Conservation (phyloP, 2,888 invertebrate genomes). For the Catocala fraxini region DNA sequence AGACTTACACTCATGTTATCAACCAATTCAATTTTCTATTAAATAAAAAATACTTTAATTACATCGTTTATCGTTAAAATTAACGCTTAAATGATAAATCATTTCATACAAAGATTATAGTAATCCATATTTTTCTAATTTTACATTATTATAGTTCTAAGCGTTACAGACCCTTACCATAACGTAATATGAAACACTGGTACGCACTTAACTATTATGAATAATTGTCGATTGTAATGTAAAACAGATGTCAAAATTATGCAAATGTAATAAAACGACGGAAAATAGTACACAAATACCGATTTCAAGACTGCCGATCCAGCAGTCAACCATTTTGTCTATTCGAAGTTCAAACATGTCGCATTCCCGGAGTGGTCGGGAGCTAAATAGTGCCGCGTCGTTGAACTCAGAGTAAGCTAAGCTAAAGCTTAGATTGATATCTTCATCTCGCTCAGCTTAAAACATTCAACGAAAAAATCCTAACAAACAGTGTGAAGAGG, state of each 20-base stretch:
- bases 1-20: no score
- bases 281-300: slow-evolving; percentile 75
- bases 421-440: slow-evolving; percentile 14
- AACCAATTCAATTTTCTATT: no score
- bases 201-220: no score
- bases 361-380: slow-evolving; percentile 94
- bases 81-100: background rate
- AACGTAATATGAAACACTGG: no score
- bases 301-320: slow-evolving; percentile 97
- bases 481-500: slow-evolving; percentile 35
- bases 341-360: slow-evolving; percentile 97
- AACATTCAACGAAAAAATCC: slow-evolving; percentile 17
- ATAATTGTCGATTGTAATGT: no score
- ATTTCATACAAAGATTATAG: no score
- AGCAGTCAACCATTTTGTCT: slow-evolving; percentile 96
- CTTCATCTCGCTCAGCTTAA: slow-evolving; percentile 11
- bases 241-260: no score
- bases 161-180: no score
- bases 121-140: no score
- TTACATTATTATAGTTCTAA: no score
- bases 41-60: no score
- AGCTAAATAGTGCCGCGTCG: slow-evolving; percentile 97
- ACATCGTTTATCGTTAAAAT: no score
- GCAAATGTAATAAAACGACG: background rate
- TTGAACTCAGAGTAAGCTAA: slow-evolving; percentile 98